Percentiles rank a stretch among this genome's conserved stretches.
phyloP scores from a whole-genome alignment of 1,140 invertebrate species.

The Hirudo medicinalis region DNA sequence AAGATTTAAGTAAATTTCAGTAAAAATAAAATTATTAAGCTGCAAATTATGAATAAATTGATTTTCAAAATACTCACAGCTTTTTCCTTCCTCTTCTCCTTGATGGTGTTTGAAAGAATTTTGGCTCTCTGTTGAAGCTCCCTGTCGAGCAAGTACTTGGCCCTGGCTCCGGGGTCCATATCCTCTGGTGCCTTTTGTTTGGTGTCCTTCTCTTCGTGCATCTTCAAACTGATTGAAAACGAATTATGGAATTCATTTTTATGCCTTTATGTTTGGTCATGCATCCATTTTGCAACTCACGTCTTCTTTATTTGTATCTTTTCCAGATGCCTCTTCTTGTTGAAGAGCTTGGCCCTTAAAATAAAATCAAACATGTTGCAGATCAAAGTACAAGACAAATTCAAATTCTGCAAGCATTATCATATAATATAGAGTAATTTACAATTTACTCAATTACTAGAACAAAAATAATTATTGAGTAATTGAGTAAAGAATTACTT shows the following conservation, averaged over 20 bases:
- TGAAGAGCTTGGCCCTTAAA: conserved; percentile 75
- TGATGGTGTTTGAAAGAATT: conserved; percentile 96
- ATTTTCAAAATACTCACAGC: conserved; percentile 45
- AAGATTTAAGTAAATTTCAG: too few relatives aligned
- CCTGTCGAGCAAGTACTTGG: conserved; percentile 89
- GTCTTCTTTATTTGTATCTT: conserved; percentile 99
- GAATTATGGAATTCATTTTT: background rate
- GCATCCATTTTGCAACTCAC: conserved; percentile 24
- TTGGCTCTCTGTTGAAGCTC: conserved; percentile 85
- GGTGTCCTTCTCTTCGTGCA: conserved; percentile 50
- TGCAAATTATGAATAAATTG: too few relatives aligned
- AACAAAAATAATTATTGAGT: background rate
- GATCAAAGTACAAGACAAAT: too few relatives aligned
- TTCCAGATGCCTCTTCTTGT: conserved; percentile 87
- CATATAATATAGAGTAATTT: too few relatives aligned
- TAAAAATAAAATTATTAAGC: too few relatives aligned
- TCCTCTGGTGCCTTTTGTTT: conserved; percentile 68
- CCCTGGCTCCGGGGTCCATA: conserved; percentile 74
- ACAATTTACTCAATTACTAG: background rate
- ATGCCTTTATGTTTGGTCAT: background rate
- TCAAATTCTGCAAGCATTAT: background rate
- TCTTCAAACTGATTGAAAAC: conserved; percentile 34
- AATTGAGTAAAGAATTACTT: background rate
- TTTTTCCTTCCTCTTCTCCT: conserved; percentile 99
- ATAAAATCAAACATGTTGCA: conserved; percentile 17